phyloP scores from a whole-genome alignment of 2,888 invertebrate species.

The Oscheius sp. region DNA sequence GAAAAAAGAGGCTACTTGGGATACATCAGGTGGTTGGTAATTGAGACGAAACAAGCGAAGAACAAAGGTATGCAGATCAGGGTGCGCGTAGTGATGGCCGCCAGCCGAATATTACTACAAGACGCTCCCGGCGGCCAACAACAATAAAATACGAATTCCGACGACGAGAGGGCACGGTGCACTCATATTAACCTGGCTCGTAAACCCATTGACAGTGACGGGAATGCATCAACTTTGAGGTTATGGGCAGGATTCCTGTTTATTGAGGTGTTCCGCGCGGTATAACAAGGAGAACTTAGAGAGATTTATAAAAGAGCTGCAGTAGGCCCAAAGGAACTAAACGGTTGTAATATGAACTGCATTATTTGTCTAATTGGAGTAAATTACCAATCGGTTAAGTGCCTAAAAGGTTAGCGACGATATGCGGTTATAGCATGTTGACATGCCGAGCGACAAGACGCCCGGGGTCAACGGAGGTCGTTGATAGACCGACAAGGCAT shows the following conservation, averaged over 20 bases:
- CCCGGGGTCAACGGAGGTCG: slow-evolving; percentile 33
- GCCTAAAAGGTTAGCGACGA: slow-evolving; percentile 8
- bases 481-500: slow-evolving; percentile 11
- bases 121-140: slow-evolving; percentile 33
- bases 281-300: background rate
- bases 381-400: background rate
- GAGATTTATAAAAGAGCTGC: no score
- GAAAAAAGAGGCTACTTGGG: background rate
- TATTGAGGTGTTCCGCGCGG: background rate
- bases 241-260: background rate
- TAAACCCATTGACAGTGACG: slow-evolving; percentile 30
- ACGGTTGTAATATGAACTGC: no score
- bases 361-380: background rate
- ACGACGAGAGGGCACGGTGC: slow-evolving; percentile 25
- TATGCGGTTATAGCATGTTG: slow-evolving; percentile 30
- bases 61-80: slow-evolving; percentile 33
- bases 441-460: slow-evolving; percentile 27
- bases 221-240: background rate
- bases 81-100: slow-evolving; percentile 27
- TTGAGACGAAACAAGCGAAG: background rate
- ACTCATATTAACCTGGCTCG: slow-evolving; percentile 33
- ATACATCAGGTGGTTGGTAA: background rate
- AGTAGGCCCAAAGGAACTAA: no score
- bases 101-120: slow-evolving; percentile 34
- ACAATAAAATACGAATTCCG: slow-evolving; percentile 38